Conservation (phyloP, 2,797 vertebrate species). For the Mormyrus hasselquistii region DNA sequence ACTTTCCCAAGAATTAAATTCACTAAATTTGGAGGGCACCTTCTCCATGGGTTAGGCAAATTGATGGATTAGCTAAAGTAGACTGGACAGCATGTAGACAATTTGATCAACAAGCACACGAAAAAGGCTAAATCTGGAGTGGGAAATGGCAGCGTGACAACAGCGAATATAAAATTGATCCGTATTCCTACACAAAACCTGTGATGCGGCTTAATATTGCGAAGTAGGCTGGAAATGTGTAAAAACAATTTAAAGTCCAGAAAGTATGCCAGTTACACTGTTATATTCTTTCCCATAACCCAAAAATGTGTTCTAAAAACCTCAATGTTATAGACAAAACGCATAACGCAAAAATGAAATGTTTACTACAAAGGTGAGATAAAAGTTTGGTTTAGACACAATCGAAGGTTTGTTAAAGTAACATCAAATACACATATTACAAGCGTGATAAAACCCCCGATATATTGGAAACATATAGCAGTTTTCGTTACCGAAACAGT, state of each 20-base stretch:
- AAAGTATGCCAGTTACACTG: neutral
- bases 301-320: neutral
- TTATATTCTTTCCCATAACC: neutral
- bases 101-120: neutral
- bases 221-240: neutral
- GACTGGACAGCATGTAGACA: neutral
- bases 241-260: neutral
- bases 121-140: neutral
- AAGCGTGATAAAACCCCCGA: neutral
- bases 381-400: neutral
- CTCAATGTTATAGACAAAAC: neutral
- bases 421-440: neutral
- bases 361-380: neutral
- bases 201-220: neutral
- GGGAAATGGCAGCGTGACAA: neutral
- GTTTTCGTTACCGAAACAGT: neutral
- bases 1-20: conserved; percentile 8
- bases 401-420: neutral
- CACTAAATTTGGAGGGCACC: conserved; percentile 14
- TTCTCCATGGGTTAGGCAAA: neutral
- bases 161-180: neutral
- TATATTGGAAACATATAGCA: neutral
- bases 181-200: neutral
- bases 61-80: neutral
- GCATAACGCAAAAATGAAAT: neutral